These are phyloP conservation scores for Sitodiplosis mosellana DNA, from an alignment of 1,140 invertebrate species.

Conservation along the genomic window DNA sequence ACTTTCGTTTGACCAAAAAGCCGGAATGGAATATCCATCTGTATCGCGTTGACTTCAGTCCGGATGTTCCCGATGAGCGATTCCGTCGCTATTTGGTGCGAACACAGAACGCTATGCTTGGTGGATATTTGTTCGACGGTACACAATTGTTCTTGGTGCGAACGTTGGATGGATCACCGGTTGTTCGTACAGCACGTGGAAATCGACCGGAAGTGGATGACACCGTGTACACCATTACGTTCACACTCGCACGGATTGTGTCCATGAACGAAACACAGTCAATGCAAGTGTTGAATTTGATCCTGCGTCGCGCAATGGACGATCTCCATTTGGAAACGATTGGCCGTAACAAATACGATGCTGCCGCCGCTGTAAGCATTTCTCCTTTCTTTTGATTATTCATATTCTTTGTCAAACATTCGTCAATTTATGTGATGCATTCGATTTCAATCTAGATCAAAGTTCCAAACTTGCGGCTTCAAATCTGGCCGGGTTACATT, in stretches of 20 bases:
- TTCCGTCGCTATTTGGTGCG: constrained; percentile 15
- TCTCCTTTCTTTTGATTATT: too few relatives aligned
- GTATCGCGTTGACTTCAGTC: constrained; percentile 63
- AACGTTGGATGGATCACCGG: constrained; percentile 31
- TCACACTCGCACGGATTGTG: constrained; percentile 14
- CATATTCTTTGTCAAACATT: too few relatives aligned
- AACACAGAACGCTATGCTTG: constrained; percentile 11
- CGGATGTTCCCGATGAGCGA: constrained; percentile 27
- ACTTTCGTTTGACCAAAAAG: constrained; percentile 43
- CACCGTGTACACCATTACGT: too few relatives aligned
- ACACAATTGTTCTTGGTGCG: constrained; percentile 31
- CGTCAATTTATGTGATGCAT: too few relatives aligned
- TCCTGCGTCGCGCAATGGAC: too few relatives aligned
- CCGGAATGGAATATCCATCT: constrained; percentile 61
- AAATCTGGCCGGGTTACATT: constrained; percentile 60
- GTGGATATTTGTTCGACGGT: constrained; percentile 33
- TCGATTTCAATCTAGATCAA: constrained; percentile 27
- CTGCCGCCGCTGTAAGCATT: too few relatives aligned
- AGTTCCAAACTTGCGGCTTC: constrained; percentile 27
- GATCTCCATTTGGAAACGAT: too few relatives aligned
- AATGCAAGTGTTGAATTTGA: constrained; percentile 17
- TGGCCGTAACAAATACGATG: too few relatives aligned
- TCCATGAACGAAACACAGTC: constrained; percentile 14
- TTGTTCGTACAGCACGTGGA: too few relatives aligned
- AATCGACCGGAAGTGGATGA: too few relatives aligned